A percentile compares a stretch with the other conserved stretches of the same genome.
phyloP scores from a whole-genome alignment of 2,797 vertebrate genomes.

The Pangasius krempfi region DNA sequence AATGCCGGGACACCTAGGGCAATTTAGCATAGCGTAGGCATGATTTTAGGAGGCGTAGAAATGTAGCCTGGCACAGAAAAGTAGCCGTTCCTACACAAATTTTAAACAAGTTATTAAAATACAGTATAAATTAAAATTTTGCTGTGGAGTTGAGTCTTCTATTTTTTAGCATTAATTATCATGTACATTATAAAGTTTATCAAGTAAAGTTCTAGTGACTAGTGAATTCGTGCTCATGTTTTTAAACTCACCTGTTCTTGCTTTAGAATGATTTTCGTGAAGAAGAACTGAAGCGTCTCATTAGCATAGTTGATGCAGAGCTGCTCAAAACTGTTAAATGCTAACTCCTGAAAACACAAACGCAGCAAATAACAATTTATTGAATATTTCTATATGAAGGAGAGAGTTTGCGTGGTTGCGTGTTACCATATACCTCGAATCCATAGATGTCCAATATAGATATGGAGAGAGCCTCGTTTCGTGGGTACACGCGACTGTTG shows the following conservation, averaged over 20 bases:
- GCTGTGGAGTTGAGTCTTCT: background rate
- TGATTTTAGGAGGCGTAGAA: background rate
- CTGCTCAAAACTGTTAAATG: conserved; percentile 95
- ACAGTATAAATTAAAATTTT: too few species aligned
- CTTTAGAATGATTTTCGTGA: conserved; percentile 90
- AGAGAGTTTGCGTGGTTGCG: background rate
- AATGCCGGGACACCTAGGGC: background rate
- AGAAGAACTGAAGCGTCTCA: conserved; percentile 92
- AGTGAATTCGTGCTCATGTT: background rate
- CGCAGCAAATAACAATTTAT: background rate
- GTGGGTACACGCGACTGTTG: conserved; percentile 89
- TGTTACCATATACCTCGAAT: conserved; percentile 82
- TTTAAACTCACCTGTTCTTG: conserved; percentile 88
- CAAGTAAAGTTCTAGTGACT: background rate
- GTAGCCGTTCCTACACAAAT: too few species aligned
- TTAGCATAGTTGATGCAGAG: conserved; percentile 96
- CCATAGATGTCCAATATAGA: conserved; percentile 96
- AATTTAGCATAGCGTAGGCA: background rate
- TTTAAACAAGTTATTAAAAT: too few species aligned
- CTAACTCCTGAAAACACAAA: conserved; percentile 80
- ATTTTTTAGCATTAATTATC: background rate
- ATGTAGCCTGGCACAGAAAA: background rate
- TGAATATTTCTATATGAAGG: background rate
- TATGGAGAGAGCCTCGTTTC: conserved; percentile 85
- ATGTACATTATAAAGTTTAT: background rate